Conservation (phyloP, 2,888 invertebrate genomes). For the Dysmachus trigonus region DNA sequence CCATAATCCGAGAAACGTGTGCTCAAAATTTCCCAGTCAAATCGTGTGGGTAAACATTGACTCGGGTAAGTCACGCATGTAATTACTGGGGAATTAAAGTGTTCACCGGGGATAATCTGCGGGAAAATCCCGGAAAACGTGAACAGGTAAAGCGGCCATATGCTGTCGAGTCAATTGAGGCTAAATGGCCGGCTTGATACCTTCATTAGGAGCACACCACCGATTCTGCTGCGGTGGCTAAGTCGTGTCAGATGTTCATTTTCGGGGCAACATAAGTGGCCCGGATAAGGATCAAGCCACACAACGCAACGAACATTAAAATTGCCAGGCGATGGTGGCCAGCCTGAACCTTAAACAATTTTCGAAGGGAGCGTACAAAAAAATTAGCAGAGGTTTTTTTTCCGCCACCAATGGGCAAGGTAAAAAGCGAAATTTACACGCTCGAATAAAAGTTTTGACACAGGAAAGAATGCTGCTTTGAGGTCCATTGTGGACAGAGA, state of each 20-base stretch:
- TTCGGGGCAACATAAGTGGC: background rate
- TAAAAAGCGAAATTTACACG: background rate
- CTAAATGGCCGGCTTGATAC: slow-evolving; percentile 9
- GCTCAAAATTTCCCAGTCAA: slow-evolving; percentile 2
- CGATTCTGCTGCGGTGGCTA: slow-evolving; percentile 1
- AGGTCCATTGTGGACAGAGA: background rate
- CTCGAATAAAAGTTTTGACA: slow-evolving; percentile 16
- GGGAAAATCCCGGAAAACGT: slow-evolving; percentile 24
- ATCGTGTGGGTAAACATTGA: slow-evolving; percentile 21
- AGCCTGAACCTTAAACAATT: background rate
- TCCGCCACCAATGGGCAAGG: background rate
- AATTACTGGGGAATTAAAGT: slow-evolving; percentile 24
- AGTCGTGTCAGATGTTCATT: slow-evolving; percentile 26
- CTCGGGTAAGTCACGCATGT: slow-evolving; percentile 38
- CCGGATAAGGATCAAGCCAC: background rate
- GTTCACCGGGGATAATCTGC: slow-evolving; percentile 19
- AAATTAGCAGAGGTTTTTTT: background rate
- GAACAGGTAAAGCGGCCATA: slow-evolving; percentile 8
- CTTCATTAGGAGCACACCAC: slow-evolving; percentile 11
- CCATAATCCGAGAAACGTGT: slow-evolving; percentile 26
- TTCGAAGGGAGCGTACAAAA: too few relatives aligned
- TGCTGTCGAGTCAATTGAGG: slow-evolving; percentile 31
- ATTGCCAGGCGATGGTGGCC: background rate
- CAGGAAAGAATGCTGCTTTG: background rate
- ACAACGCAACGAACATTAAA: background rate